Percentiles rank a stretch among this genome's conserved stretches.
These are phyloP conservation scores for Eristalis arbustorum DNA, from an alignment of 2,888 invertebrate species.

Conservation along the genomic window DNA sequence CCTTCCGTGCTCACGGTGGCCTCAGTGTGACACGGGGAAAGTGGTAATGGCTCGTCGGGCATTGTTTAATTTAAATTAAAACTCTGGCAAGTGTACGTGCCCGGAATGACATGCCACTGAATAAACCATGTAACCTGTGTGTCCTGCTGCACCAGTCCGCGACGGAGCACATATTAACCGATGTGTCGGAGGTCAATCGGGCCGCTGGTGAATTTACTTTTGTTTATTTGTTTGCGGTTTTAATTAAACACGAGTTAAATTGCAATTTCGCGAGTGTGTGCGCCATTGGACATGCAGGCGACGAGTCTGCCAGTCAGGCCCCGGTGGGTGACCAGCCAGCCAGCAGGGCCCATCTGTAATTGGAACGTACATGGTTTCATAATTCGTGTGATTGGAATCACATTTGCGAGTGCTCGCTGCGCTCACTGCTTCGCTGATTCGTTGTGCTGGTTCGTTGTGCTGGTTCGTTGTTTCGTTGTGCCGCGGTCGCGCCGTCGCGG, in stretches of 20 bases:
- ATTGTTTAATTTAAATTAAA: constrained; percentile 67
- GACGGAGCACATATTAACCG: constrained; percentile 40
- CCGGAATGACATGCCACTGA: constrained; percentile 28
- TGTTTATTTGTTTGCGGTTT: constrained; percentile 68
- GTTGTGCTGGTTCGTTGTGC: no score
- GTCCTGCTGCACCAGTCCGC: constrained; percentile 13
- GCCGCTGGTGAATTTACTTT: constrained; percentile 45
- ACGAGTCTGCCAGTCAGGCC: background rate
- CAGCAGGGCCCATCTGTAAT: constrained; percentile 27
- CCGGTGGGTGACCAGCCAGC: constrained; percentile 5
- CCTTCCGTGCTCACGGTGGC: constrained; percentile 2
- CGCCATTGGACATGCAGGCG: background rate
- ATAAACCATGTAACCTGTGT: constrained; percentile 46
- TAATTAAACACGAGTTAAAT: constrained; percentile 66
- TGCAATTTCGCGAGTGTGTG: constrained; percentile 55
- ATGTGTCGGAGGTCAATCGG: constrained; percentile 60
- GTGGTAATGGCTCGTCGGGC: constrained; percentile 1
- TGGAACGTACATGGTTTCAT: constrained; percentile 53
- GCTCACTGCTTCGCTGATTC: constrained; percentile 1
- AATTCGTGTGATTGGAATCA: constrained; percentile 51
- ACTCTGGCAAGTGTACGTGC: constrained; percentile 32
- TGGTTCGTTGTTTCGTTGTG: no score
- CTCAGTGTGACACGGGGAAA: background rate
- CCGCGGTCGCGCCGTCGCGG: background rate
- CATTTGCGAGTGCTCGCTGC: constrained; percentile 40